Conservation (phyloP, 2,113 vertebrate genomes). For the Datnioides undecimradiatus region DNA sequence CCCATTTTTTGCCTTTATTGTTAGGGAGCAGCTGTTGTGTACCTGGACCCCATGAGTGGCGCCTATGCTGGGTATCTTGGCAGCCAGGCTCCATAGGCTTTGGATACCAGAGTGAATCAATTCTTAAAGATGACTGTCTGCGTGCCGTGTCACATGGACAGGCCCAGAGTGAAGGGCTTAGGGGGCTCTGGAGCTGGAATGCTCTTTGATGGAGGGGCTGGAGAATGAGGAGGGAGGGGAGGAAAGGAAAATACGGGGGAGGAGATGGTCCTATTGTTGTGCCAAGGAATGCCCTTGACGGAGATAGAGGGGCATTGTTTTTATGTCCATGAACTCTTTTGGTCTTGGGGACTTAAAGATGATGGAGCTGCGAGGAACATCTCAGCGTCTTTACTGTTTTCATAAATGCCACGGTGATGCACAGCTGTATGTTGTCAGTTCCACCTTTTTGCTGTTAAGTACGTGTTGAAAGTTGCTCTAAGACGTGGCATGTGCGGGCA, state of each 20-base stretch:
- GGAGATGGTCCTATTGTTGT: constrained; percentile 80
- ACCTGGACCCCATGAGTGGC: constrained; percentile 82
- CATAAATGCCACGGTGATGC: not conserved
- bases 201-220: constrained; percentile 82
- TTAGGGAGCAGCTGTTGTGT: constrained; percentile 84
- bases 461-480: constrained; percentile 53
- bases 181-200: constrained; percentile 83
- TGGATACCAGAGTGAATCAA: constrained; percentile 85
- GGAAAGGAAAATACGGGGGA: constrained; percentile 81
- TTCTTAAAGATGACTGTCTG: constrained; percentile 87
- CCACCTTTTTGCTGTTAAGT: constrained; percentile 42
- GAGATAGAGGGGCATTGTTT: constrained; percentile 78
- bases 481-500: not conserved
- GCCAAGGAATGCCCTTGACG: constrained; percentile 83
- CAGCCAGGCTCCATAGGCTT: constrained; percentile 81
- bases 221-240: constrained; percentile 81
- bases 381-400: constrained; percentile 44
- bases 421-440: constrained; percentile 13
- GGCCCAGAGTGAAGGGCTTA: constrained; percentile 80
- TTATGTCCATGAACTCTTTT: constrained; percentile 70
- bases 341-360: constrained; percentile 53
- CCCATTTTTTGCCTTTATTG: constrained; percentile 84
- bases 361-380: constrained; percentile 45
- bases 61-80: constrained; percentile 83
- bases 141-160: constrained; percentile 78